Percentiles rank a stretch among this genome's conserved stretches.
phyloP scores from a whole-genome alignment of 2,113 vertebrate species.

The Narcine bancroftii region DNA sequence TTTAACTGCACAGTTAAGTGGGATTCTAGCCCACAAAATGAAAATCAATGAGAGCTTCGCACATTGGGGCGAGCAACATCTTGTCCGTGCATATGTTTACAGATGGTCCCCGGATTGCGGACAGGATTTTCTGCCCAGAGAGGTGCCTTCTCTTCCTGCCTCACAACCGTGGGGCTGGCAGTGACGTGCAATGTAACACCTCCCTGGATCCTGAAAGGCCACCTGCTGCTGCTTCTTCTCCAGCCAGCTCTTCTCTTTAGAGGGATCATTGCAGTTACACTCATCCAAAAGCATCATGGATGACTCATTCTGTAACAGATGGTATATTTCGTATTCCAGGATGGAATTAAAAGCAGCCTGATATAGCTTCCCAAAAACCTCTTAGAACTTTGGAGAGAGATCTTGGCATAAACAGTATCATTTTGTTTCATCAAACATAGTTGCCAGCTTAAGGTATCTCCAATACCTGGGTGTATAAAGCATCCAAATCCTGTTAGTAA shows the following conservation, averaged over 20 bases:
- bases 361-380: neutral
- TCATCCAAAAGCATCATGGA: neutral
- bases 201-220: neutral
- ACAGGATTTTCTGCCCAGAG: neutral
- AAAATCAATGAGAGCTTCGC: neutral
- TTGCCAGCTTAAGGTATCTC: neutral
- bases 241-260: neutral
- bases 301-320: slow-evolving; percentile 35
- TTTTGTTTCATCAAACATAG: neutral
- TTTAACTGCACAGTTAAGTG: neutral
- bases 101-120: neutral
- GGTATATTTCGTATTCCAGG: neutral
- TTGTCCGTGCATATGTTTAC: neutral
- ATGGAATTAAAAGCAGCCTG: slow-evolving; percentile 22
- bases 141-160: neutral
- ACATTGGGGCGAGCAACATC: neutral
- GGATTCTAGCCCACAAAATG: neutral
- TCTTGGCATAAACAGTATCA: neutral
- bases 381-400: neutral
- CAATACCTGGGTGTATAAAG: neutral
- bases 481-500: neutral
- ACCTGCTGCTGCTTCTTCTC: neutral
- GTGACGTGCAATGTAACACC: neutral
- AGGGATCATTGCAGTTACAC: neutral
- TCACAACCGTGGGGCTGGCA: neutral